Percentiles rank a stretch among this genome's conserved stretches.
Evolutionary conservation across 2,888 invertebrate genomes (phyloP).

Genomic region (Phrixothrix hirtus): DNA sequence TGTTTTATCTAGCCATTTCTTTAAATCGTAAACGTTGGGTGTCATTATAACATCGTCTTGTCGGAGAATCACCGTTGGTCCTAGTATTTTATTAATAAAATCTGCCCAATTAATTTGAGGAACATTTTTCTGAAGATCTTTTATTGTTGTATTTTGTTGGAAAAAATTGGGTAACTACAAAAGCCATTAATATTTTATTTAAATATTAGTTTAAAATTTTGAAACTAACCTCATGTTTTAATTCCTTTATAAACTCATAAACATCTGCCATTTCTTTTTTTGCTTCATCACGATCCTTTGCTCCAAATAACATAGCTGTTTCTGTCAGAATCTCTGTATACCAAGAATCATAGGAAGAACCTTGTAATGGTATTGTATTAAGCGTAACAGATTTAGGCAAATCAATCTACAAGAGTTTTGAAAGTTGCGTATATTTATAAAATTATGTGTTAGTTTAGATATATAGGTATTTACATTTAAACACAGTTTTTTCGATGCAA

Average conservation of each 20-base stretch:
- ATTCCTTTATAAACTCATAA: neutral
- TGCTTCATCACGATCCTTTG: neutral
- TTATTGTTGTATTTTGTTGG: neutral
- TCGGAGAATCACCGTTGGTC: neutral
- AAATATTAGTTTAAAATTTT: neutral
- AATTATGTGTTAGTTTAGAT: neutral
- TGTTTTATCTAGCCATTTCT: no score
- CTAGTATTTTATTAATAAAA: neutral
- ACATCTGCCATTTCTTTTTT: neutral
- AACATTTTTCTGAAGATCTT: neutral
- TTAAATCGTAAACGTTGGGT: no score
- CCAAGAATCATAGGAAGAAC: neutral
- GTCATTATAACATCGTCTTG: neutral
- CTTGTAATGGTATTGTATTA: neutral
- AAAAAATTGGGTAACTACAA: neutral
- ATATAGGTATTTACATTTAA: neutral
- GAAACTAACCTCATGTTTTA: neutral
- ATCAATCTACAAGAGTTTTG: no score
- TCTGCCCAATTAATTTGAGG: neutral
- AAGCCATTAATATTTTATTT: neutral
- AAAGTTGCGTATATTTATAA: no score
- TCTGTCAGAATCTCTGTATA: neutral
- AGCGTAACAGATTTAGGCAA: no score
- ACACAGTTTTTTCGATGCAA: neutral
- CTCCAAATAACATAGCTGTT: neutral